phyloP scores from a whole-genome alignment of 23 tunicate species.

The Ascidia mentula region DNA sequence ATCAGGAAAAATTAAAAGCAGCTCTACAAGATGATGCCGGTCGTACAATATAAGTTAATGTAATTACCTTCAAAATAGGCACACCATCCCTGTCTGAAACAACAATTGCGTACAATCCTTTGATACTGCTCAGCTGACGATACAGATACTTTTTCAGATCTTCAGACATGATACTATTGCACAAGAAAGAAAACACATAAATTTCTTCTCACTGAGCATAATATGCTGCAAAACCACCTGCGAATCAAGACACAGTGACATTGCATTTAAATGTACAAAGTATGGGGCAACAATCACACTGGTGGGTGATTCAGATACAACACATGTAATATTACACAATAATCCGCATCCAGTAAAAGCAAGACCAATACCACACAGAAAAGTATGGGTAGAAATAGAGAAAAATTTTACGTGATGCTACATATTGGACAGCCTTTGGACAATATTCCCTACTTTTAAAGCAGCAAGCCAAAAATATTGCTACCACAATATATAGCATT shows the following conservation, averaged over 20 bases:
- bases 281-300: too few species aligned
- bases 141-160: conserved; percentile 78
- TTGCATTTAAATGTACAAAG: neutral
- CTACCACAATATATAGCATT: too few species aligned
- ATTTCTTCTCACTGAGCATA: neutral
- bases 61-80: conserved; percentile 72
- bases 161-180: conserved; percentile 56
- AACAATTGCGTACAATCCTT: conserved; percentile 73
- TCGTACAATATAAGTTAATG: neutral
- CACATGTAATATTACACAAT: too few species aligned
- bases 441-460: too few species aligned
- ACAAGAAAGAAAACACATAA: neutral
- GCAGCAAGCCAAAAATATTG: too few species aligned
- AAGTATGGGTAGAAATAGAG: too few species aligned
- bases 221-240: neutral
- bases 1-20: too few species aligned
- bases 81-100: conserved; percentile 91
- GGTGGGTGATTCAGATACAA: too few species aligned
- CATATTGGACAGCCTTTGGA: too few species aligned
- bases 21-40: neutral
- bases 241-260: neutral
- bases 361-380: too few species aligned
- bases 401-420: too few species aligned
- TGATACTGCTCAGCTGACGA: conserved; percentile 49
- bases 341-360: too few species aligned